Base-by-base conservation (phyloP, 2,113 vertebrate species). In the Xenopus laevis region DNA sequence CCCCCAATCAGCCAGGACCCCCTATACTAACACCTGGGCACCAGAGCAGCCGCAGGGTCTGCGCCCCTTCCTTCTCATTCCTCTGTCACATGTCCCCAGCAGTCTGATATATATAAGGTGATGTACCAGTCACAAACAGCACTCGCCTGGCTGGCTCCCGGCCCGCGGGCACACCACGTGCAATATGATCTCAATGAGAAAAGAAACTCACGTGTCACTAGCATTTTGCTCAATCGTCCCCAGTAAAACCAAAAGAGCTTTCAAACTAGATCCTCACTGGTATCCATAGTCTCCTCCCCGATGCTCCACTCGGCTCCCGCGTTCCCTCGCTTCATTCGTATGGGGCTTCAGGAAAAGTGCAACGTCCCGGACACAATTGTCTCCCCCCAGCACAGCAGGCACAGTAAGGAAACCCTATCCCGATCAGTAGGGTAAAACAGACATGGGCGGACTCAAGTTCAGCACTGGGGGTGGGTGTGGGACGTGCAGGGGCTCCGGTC, bases 151-250 rank as follows among this genome's bases (percentile, higher is more conserved):
- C 20, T 52, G 18, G 33, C 21, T 9, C 33, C 33, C 33, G 33
- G 33, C 33, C 33, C 33, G 33, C 6, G 33, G 33, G 33, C 33
- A n/a, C 33, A 40, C 6, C 8, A 40, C 6, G 33, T 9, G 33
- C 33, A 40, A 40, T 40, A 40, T 40, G 23, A 27, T 27, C 33
- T 30, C 16, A 66, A 59, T 17, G 62, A 59, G 72, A 30, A 74
- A 60, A 20, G 66, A 74, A 55, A 74, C 72, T 74, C 72, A 74
- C 72, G 72, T 74, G 72, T 74, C 47, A 60, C 72, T 60, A 74
- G 59, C 72, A 74, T 74, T 74, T 74, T 74, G 52, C 72, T 74
- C 71, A 74, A 45, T 74, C 71, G 53, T 74, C 72, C 72, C 64
- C 64, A 67, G 72, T 47, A 68, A 60, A 68, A 74, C 20, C 72